Conservation (phyloP, 2,888 invertebrate genomes). For the Lissonota sp. region DNA sequence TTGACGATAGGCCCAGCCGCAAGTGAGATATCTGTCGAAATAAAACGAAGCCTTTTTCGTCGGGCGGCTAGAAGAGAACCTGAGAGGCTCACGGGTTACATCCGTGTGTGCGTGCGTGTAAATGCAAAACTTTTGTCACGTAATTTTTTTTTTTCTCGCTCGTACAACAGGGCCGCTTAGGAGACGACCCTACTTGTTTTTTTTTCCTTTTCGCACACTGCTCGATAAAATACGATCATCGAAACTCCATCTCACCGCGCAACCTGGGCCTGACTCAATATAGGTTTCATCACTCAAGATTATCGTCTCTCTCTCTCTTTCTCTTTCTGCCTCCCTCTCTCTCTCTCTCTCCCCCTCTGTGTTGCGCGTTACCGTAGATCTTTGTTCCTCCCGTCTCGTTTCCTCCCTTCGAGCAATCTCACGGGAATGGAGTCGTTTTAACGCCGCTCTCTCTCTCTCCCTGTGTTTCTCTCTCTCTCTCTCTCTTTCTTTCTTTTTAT, state of each 20-base stretch:
- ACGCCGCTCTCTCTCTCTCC: slow-evolving; percentile 16
- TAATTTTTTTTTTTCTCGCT: slow-evolving; percentile 77
- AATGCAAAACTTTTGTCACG: slow-evolving; percentile 81
- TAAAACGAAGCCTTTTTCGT: slow-evolving; percentile 74
- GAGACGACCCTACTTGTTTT: slow-evolving; percentile 71
- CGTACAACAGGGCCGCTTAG: slow-evolving; percentile 76
- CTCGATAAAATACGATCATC: not conserved
- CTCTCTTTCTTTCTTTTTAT: slow-evolving; percentile 45
- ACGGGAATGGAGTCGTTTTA: slow-evolving; percentile 62
- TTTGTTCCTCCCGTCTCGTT: slow-evolving; percentile 43
- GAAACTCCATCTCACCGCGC: slow-evolving; percentile 41
- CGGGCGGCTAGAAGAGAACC: slow-evolving; percentile 46
- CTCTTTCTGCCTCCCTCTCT: slow-evolving; percentile 5
- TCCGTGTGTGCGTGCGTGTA: slow-evolving; percentile 78
- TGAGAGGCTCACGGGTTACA: slow-evolving; percentile 74
- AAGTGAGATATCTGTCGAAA: slow-evolving; percentile 76
- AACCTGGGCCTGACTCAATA: slow-evolving; percentile 64
- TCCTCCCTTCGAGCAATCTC: slow-evolving; percentile 54
- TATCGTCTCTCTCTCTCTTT: slow-evolving; percentile 44
- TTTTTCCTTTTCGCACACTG: not conserved
- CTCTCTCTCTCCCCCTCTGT: slow-evolving; percentile 17
- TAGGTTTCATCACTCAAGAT: slow-evolving; percentile 64
- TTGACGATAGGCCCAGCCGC: slow-evolving; percentile 47
- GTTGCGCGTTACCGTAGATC: slow-evolving; percentile 30
- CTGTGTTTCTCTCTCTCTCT: slow-evolving; percentile 35